Percentiles rank a stretch among this genome's conserved stretches.
Conservation (phyloP, 2,113 vertebrate species). For the Steatornis caripensis region DNA sequence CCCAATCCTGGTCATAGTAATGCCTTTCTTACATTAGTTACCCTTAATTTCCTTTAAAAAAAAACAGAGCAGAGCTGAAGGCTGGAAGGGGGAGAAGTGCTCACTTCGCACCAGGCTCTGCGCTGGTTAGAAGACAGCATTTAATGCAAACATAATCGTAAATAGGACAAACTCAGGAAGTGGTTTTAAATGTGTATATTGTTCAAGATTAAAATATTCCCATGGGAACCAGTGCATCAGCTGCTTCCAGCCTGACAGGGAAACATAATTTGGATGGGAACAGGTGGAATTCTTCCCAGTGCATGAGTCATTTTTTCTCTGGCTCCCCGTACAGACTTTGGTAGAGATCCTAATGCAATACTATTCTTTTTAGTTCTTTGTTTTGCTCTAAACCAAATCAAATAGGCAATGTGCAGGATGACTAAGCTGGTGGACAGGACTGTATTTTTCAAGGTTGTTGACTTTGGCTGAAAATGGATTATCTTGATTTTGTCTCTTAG, state of each 20-base stretch:
- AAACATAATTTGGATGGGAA: slow-evolving; percentile 20
- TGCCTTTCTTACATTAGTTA: background rate
- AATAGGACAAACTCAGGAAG: background rate
- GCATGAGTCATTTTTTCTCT: slow-evolving; percentile 43
- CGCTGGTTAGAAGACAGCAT: background rate
- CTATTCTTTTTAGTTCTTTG: background rate
- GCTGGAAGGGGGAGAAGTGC: background rate
- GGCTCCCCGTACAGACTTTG: background rate
- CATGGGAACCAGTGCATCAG: slow-evolving; percentile 4
- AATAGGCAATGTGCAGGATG: background rate
- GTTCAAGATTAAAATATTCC: background rate
- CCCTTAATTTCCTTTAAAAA: background rate
- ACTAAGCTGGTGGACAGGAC: background rate
- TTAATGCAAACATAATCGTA: background rate
- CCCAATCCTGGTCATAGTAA: background rate
- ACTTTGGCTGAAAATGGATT: background rate
- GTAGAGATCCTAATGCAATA: background rate
- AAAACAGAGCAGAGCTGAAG: background rate
- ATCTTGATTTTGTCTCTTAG: background rate
- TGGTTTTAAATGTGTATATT: background rate
- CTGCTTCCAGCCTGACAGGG: background rate
- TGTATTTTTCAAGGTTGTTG: slow-evolving; percentile 15
- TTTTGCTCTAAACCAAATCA: background rate
- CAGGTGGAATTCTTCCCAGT: slow-evolving; percentile 41
- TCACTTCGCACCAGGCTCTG: background rate